These are phyloP conservation scores for Pipistrellus pygmaeus DNA, from an alignment of 2,797 vertebrate genomes.

Conservation along the genomic window DNA sequence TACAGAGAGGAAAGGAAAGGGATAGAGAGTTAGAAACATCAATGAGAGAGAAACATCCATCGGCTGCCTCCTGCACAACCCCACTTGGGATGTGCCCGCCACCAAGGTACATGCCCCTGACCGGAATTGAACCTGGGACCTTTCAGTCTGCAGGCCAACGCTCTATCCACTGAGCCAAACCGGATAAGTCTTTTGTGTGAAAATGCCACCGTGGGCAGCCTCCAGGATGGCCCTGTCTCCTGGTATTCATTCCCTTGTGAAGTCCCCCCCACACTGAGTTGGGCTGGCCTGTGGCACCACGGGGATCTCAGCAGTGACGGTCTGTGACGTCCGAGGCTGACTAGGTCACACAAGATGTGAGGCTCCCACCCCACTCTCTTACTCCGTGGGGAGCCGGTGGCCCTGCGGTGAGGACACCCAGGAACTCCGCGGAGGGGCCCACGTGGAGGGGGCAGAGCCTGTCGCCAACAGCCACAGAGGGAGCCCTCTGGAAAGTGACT, in stretches of 20 bases:
- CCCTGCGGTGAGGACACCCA: neutral
- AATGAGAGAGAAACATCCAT: no score
- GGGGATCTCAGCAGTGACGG: neutral
- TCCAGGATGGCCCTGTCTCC: neutral
- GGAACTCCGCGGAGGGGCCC: neutral
- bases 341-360: neutral
- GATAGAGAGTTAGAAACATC: no score
- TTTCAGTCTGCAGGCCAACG: no score
- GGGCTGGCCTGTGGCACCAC: neutral
- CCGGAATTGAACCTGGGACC: no score
- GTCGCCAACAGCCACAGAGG: no score
- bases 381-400: neutral
- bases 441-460: neutral
- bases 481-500: neutral
- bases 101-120: no score
- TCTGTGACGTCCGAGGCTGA: neutral
- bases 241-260: rapidly evolving
- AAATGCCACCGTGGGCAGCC: neutral
- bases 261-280: neutral
- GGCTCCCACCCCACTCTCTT: neutral
- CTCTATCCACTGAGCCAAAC: no score
- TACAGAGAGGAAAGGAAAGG: no score
- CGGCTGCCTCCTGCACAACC: no score
- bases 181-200: neutral
- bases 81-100: no score